phyloP scores from a whole-genome alignment of 2,797 vertebrate species.

The Oophaga sylvatica region DNA sequence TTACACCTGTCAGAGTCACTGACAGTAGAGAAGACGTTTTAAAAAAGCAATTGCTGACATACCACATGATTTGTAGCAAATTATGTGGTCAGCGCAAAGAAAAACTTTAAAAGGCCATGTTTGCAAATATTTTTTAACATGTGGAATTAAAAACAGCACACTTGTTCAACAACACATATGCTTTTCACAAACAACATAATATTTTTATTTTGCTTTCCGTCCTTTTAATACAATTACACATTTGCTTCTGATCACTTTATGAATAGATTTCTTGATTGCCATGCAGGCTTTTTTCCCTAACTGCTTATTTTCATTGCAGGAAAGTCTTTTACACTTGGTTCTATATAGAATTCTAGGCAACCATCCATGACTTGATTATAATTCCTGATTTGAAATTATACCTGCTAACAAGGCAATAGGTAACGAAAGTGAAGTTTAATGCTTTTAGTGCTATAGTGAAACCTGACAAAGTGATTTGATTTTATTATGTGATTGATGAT shows the following conservation, averaged over 20 bases:
- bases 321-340: constrained; percentile 25
- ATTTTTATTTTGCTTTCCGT: constrained; percentile 23
- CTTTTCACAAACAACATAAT: neutral
- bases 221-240: constrained; percentile 27
- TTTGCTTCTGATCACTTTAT: constrained; percentile 31
- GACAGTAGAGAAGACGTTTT: neutral
- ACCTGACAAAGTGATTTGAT: constrained; percentile 39
- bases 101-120: neutral
- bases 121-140: neutral
- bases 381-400: constrained; percentile 56
- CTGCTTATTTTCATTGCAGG: constrained; percentile 43
- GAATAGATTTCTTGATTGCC: constrained; percentile 58
- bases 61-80: neutral
- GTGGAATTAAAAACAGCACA: neutral
- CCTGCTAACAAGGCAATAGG: constrained; percentile 38
- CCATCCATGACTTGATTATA: constrained; percentile 51
- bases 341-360: constrained; percentile 32
- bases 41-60: neutral
- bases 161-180: neutral
- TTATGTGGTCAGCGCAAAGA: neutral
- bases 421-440: constrained; percentile 17
- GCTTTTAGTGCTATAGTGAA: constrained; percentile 9
- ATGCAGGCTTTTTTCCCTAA: neutral
- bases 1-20: neutral
- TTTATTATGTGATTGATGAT: constrained; percentile 48